Base-by-base conservation (phyloP, 2,113 vertebrate species). In the Hipposideros armiger region DNA sequence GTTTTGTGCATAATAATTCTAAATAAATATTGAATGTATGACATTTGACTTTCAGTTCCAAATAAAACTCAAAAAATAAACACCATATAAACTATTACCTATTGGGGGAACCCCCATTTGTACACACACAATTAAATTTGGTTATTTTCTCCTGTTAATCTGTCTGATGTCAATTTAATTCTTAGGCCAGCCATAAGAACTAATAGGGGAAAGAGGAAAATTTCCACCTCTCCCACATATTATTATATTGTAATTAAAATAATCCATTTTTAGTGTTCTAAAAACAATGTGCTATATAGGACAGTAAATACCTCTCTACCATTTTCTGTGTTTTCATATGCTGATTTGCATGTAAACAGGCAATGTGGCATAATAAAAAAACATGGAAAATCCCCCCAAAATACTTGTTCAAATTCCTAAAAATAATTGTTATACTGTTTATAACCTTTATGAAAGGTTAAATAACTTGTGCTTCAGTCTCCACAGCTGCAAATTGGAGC, bases 271-370 rank as follows among this genome's bases (percentile, higher is more conserved):
- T 72, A 83, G 4, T 92, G 60, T 64, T 64, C 70, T 45, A 56
- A 82, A 64, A 22, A 40, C 42, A 96, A 64, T 2, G n/a, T 69
- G 15, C 2, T 58, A 80, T 52, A 69, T 60, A 42, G 24, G 1
- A 52, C 3, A 78, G 16, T 87, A 85, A 42, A 5, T 60, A 60
- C 93, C 3, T n/a, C 20, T 82, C 70, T 80, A 77, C 1, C 20
- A 77, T 56, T 91, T 96, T 32, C 40, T 36, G 93, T n/a, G 90
- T 89, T 86, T 91, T 32, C 0, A 92, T 77, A 30, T 52, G 6
- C 60, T 82, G 86, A 89, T 69, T 92, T 84, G 15, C 19, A 67
- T 72, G 90, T 73, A 45, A 72, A 16, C 42, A 70, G 22, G 7
- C 2, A 11, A 36, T 22, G 11, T 32, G 45, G 0, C 42, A 74